Evolutionary conservation across 2,888 invertebrate genomes (phyloP), one percentile per base, ranked within the genome.

Genomic region (Drosophila helvetica): DNA sequence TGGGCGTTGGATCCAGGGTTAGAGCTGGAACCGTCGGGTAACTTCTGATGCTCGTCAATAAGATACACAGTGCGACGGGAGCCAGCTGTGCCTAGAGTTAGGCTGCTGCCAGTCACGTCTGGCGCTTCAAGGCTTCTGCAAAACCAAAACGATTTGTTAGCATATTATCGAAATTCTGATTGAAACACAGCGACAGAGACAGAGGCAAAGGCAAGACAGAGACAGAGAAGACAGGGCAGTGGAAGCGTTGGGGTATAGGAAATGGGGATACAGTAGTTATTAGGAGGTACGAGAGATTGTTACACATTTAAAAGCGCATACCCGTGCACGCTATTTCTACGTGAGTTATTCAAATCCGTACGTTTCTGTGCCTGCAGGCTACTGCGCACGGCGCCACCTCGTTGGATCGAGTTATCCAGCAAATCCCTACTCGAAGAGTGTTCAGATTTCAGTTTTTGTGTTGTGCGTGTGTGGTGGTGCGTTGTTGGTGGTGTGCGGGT

Each of bases 51-150:
- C 91, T 95, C 95, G 86, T 95, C 95, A 9, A 95, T 94, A 53
- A 96, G 94, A 91, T 97, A 97, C 10, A 97, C 96, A 0, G 97
- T 96, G 82, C 96, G 94, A 51, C 97, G 93, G 0, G 96, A 96
- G 6, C 97, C 97, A 3, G 97, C 96, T 45, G 96, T 95, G 12
- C 96, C 96, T 66, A 97, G 93, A 60, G 94, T 94, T 57, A 95
- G 90, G 17, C 95, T 92, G 77, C 94, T 94, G 22, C 93, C 92
- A 10, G 92, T 91, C 57, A 92, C 92, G 84, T 92, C 92, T 22
- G 92, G 91, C 75, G 92, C 86, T 77, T 92, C 92, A 64, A 92
- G 80, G 45, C 92, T 92, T 70, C 81, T 86, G 68, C 47, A 77
- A 70, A 43, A 12, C 9, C 8, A 42, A 17, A 53, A 22, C 42